phyloP scores from a whole-genome alignment of 2,113 vertebrate species.

The Ursus arctos region DNA sequence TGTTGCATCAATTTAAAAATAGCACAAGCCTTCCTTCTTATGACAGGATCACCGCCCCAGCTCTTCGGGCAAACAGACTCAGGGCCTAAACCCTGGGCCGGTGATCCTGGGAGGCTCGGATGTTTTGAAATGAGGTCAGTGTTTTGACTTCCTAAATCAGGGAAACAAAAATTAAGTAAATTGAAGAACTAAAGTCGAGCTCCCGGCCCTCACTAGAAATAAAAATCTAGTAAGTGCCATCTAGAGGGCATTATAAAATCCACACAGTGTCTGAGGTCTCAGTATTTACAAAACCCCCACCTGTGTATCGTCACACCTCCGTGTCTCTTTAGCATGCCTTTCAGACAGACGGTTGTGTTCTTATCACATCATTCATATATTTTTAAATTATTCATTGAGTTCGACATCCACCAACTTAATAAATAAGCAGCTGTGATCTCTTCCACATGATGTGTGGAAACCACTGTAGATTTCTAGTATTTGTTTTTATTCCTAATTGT shows the following conservation, averaged over 20 bases:
- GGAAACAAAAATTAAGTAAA: slow-evolving; percentile 61
- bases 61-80: slow-evolving; percentile 18
- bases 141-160: slow-evolving; percentile 69
- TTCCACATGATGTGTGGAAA: neutral
- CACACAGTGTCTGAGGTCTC: neutral
- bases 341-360: neutral
- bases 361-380: neutral
- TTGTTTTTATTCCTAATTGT: slow-evolving; percentile 32
- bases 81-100: neutral
- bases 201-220: slow-evolving; percentile 7
- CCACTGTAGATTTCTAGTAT: slow-evolving; percentile 7
- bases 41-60: slow-evolving; percentile 54
- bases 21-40: slow-evolving; percentile 66
- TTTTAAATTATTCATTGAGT: neutral
- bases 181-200: neutral
- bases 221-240: neutral
- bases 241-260: neutral
- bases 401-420: neutral
- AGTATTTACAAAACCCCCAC: neutral
- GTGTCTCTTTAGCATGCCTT: neutral
- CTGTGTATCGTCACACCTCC: neutral
- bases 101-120: neutral
- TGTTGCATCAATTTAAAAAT: slow-evolving; percentile 77
- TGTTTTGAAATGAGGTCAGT: slow-evolving; percentile 60
- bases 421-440: neutral